Percentiles rank a stretch among this genome's conserved stretches.
These are phyloP conservation scores for Craterocephalus amniculus DNA, from an alignment of 2,797 vertebrate species.

Conservation along the genomic window DNA sequence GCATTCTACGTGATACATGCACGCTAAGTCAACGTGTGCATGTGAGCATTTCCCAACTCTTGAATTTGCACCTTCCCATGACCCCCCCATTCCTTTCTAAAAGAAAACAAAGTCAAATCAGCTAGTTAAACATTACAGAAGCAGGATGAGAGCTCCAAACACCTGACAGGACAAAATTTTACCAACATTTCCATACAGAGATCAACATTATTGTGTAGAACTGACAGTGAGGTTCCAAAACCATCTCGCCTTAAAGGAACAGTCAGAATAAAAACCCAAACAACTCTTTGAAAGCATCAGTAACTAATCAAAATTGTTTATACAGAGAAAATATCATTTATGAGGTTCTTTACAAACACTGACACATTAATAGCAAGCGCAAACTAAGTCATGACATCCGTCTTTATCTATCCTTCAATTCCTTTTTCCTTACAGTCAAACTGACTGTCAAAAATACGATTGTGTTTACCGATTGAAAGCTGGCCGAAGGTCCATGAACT, in stretches of 20 bases:
- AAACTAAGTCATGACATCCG: conserved; percentile 55
- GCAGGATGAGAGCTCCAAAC: conserved; percentile 35
- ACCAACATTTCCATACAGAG: conserved; percentile 19
- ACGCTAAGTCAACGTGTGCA: conserved; percentile 14
- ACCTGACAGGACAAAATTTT: conserved; percentile 44
- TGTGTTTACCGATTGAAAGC: conserved; percentile 75
- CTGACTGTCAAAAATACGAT: conserved; percentile 65
- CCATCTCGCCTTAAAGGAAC: conserved; percentile 44
- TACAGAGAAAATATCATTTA: conserved; percentile 60
- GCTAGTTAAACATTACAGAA: conserved; percentile 75
- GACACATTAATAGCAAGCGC: conserved; percentile 42
- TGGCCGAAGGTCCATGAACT: conserved; percentile 70
- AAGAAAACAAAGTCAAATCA: conserved; percentile 36
- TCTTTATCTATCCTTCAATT: conserved; percentile 49
- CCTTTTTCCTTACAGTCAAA: conserved; percentile 35
- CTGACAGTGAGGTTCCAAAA: conserved; percentile 28
- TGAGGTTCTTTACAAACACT: conserved; percentile 52
- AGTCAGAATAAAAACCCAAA: conserved; percentile 38
- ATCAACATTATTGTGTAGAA: neutral
- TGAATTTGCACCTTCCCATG: conserved; percentile 38
- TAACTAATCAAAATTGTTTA: conserved; percentile 67
- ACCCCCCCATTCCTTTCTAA: conserved; percentile 35
- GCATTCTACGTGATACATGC: conserved; percentile 45
- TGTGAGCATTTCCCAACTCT: conserved; percentile 34
- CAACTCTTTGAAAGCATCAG: conserved; percentile 53